These are phyloP conservation scores for Parnassius orleans DNA, from an alignment of 2,888 invertebrate genomes.

Conservation along the genomic window DNA sequence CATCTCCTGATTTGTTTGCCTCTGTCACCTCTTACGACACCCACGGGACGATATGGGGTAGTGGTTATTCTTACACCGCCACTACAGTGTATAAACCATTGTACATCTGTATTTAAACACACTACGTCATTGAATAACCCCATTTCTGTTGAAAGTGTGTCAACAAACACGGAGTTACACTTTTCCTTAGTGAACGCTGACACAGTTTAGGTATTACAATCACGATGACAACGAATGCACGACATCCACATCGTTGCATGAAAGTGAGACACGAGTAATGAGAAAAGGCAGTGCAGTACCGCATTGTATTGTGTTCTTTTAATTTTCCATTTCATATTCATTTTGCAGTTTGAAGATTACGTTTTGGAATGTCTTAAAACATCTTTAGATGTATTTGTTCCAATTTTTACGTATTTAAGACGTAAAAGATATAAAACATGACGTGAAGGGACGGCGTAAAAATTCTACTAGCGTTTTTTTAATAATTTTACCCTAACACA, in stretches of 20 bases:
- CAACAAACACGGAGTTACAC: slow-evolving; percentile 18
- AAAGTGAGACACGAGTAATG: slow-evolving; percentile 21
- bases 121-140: slow-evolving; percentile 10
- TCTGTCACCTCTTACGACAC: too few relatives aligned
- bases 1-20: too few relatives aligned
- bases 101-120: not conserved
- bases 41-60: too few relatives aligned
- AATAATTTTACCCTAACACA: too few relatives aligned
- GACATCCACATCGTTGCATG: slow-evolving; percentile 4
- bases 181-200: slow-evolving; percentile 12
- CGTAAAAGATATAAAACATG: too few relatives aligned
- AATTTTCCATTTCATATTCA: slow-evolving; percentile 5
- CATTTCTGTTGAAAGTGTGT: slow-evolving; percentile 24
- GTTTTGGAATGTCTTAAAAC: not conserved
- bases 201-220: slow-evolving; percentile 21
- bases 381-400: too few relatives aligned
- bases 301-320: slow-evolving; percentile 2
- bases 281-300: slow-evolving; percentile 21
- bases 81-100: too few relatives aligned
- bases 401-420: too few relatives aligned
- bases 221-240: slow-evolving; percentile 5
- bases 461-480: too few relatives aligned
- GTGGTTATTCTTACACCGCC: too few relatives aligned
- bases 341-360: not conserved
- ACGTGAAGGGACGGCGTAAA: too few relatives aligned